These are phyloP conservation scores for Mimas tiliae DNA, from an alignment of 2,888 invertebrate species.

Conservation along the genomic window DNA sequence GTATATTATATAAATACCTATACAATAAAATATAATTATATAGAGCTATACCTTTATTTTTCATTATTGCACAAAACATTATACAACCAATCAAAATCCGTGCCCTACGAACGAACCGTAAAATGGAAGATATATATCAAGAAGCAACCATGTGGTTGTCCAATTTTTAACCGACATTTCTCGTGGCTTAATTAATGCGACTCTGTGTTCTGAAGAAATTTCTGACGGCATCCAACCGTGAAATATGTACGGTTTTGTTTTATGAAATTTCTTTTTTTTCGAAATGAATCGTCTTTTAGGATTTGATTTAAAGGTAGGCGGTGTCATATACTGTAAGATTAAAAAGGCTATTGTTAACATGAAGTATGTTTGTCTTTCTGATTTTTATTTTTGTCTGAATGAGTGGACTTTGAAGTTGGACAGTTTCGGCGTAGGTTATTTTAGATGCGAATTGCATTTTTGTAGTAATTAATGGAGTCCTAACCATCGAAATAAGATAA, in stretches of 20 bases:
- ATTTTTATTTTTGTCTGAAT: background rate
- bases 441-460: background rate
- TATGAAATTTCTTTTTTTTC: constrained; percentile 30
- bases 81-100: background rate
- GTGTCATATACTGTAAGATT: background rate
- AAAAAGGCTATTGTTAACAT: constrained; percentile 10
- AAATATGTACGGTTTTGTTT: constrained; percentile 46
- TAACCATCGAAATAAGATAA: too few species aligned
- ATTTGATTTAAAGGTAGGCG: constrained; percentile 9
- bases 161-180: constrained; percentile 40
- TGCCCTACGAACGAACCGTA: constrained; percentile 20
- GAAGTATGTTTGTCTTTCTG: constrained; percentile 12
- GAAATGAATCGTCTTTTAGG: background rate
- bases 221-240: constrained; percentile 36
- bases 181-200: constrained; percentile 49
- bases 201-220: constrained; percentile 38
- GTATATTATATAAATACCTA: too few species aligned
- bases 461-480: background rate
- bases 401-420: background rate
- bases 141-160: constrained; percentile 40
- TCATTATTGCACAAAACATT: too few species aligned
- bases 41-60: too few species aligned
- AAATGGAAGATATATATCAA: constrained; percentile 45
- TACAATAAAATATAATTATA: too few species aligned
- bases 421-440: background rate